Conservation (phyloP, 1,140 invertebrate genomes). For the Orius insidiosus region DNA sequence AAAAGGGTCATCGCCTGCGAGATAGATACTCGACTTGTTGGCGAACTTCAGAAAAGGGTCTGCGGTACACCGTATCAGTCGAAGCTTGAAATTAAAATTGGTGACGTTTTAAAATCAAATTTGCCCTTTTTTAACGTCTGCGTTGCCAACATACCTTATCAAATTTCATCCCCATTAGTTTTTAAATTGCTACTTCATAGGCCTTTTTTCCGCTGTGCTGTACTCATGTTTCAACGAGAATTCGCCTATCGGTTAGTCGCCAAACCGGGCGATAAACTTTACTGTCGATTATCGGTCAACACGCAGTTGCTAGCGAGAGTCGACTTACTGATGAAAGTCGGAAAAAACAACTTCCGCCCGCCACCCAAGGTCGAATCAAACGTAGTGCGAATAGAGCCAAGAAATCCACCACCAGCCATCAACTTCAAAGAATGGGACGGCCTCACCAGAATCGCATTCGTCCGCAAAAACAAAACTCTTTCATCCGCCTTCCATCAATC, state of each 20-base stretch:
- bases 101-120: slow-evolving; percentile 87
- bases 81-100: slow-evolving; percentile 84
- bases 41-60: slow-evolving; percentile 94
- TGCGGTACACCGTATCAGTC: slow-evolving; percentile 69
- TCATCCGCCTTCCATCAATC: slow-evolving; percentile 70
- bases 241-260: slow-evolving; percentile 95
- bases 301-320: slow-evolving; percentile 89
- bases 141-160: slow-evolving; percentile 98
- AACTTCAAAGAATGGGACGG: slow-evolving; percentile 98
- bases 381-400: slow-evolving; percentile 94
- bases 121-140: slow-evolving; percentile 98
- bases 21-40: slow-evolving; percentile 84
- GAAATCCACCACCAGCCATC: slow-evolving; percentile 88
- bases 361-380: slow-evolving; percentile 97
- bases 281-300: slow-evolving; percentile 91
- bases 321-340: slow-evolving; percentile 93
- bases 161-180: slow-evolving; percentile 95
- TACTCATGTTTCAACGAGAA: slow-evolving; percentile 98
- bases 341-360: slow-evolving; percentile 95
- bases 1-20: slow-evolving; percentile 97
- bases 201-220: slow-evolving; percentile 74
- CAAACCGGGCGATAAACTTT: slow-evolving; percentile 93
- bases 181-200: slow-evolving; percentile 93
- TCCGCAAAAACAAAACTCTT: slow-evolving; percentile 89
- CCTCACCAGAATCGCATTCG: slow-evolving; percentile 82